Conservation (phyloP, 1,140 invertebrate genomes). For the Zaprionus camerounensis region DNA sequence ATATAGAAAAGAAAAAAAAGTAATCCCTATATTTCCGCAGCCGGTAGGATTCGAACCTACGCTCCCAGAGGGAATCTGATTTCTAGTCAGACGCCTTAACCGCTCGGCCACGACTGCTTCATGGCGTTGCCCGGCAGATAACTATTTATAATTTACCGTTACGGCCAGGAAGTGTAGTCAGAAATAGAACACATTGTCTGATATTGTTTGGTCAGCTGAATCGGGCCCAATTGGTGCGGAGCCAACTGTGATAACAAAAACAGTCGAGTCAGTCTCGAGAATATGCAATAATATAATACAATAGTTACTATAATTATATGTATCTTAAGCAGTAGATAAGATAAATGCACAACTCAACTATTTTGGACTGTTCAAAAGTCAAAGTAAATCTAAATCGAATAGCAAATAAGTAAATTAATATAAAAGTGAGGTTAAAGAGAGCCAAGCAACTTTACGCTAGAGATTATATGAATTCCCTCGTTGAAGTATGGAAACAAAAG, state of each 20-base stretch:
- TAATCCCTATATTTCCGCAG: conserved; percentile 85
- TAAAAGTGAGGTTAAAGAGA: too few relatives aligned
- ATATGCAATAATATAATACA: neutral
- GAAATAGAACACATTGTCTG: neutral
- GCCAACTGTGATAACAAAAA: neutral
- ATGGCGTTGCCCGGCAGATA: neutral
- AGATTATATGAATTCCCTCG: too few relatives aligned
- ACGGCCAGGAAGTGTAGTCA: neutral
- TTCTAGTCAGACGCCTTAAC: conserved; percentile 94
- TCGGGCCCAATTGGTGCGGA: neutral
- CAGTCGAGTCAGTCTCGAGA: neutral
- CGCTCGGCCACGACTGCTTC: conserved; percentile 91
- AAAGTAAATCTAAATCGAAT: too few relatives aligned
- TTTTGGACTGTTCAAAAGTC: too few relatives aligned
- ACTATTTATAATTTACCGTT: neutral
- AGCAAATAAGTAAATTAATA: too few relatives aligned
- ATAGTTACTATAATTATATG: neutral
- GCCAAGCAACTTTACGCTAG: too few relatives aligned
- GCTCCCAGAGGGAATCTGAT: conserved; percentile 94
- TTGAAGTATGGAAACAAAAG: too few relatives aligned
- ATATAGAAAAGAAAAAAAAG: conserved; percentile 12
- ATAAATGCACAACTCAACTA: too few relatives aligned
- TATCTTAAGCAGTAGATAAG: too few relatives aligned
- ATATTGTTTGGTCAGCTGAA: conserved; percentile 1
- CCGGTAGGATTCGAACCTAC: conserved; percentile 94